Conservation (phyloP, 2,888 invertebrate genomes). For the Nomada lathburiana region DNA sequence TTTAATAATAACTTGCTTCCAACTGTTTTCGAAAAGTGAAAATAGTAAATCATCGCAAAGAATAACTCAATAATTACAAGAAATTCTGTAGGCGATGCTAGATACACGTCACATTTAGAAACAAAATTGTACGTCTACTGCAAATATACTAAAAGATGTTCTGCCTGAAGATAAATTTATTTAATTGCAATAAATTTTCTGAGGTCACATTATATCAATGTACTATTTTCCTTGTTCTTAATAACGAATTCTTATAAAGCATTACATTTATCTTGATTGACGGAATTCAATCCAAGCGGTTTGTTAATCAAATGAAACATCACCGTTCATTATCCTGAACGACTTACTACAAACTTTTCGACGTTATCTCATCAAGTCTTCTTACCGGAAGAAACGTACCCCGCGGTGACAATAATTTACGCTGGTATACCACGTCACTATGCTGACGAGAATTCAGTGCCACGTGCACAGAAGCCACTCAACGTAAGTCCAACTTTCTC, state of each 20-base stretch:
- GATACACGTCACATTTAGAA: background rate
- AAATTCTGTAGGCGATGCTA: background rate
- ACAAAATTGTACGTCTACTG: too few species aligned
- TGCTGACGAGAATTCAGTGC: constrained; percentile 77
- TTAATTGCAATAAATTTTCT: too few species aligned
- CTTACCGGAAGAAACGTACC: background rate
- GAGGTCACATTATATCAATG: background rate
- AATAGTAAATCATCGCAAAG: too few species aligned
- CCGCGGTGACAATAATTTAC: constrained; percentile 20
- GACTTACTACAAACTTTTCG: background rate
- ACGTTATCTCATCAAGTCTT: background rate
- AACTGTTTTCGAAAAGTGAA: too few species aligned
- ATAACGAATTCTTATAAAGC: background rate
- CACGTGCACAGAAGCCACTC: constrained; percentile 39
- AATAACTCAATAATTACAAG: too few species aligned
- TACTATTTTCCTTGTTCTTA: background rate
- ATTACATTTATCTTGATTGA: background rate
- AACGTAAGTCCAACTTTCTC: too few species aligned
- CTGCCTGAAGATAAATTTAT: too few species aligned
- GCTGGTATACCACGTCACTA: constrained; percentile 62
- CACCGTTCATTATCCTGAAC: too few species aligned
- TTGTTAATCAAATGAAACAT: background rate
- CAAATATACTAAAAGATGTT: too few species aligned
- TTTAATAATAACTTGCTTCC: too few species aligned
- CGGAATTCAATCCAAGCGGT: too few species aligned